Conservation (phyloP, 2,888 invertebrate species). For the Pollenia griseotomentosa region DNA sequence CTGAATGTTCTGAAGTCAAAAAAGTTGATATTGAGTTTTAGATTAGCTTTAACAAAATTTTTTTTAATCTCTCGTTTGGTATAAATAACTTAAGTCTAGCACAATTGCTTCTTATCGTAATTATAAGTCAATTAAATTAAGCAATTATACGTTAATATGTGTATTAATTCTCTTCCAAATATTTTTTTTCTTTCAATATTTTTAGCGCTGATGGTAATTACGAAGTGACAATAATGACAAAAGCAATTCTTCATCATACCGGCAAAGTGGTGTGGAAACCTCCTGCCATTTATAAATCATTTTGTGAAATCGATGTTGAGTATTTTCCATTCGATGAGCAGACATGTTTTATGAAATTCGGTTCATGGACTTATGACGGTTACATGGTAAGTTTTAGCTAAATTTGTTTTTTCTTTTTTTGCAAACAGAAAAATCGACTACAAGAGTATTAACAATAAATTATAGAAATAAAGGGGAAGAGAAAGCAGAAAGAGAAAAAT, state of each 20-base stretch:
- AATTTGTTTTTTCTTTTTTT: not conserved
- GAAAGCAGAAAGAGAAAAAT: not conserved
- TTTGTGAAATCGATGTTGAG: conserved; percentile 97
- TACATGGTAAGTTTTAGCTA: conserved; percentile 89
- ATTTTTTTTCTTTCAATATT: conserved; percentile 57
- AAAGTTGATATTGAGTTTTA: too few relatives aligned
- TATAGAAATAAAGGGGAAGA: not conserved
- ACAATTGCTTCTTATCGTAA: too few relatives aligned
- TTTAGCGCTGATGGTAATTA: conserved; percentile 98
- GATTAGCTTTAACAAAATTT: too few relatives aligned
- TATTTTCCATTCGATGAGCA: conserved; percentile 98
- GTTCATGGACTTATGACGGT: conserved; percentile 97
- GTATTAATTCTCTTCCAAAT: not conserved
- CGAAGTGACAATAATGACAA: conserved; percentile 99
- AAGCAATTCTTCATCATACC: conserved; percentile 96
- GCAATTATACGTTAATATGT: too few relatives aligned
- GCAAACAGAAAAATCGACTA: not conserved
- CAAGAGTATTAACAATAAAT: conserved; percentile 19
- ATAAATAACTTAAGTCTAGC: too few relatives aligned
- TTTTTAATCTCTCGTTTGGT: too few relatives aligned
- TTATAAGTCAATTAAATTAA: too few relatives aligned
- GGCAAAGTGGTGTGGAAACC: conserved; percentile 99
- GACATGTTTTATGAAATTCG: conserved; percentile 97
- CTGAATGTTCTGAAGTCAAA: too few relatives aligned
- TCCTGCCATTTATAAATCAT: conserved; percentile 99